phyloP scores from a whole-genome alignment of 64 coral and sea anemone species.

The Montipora efflorescens region DNA sequence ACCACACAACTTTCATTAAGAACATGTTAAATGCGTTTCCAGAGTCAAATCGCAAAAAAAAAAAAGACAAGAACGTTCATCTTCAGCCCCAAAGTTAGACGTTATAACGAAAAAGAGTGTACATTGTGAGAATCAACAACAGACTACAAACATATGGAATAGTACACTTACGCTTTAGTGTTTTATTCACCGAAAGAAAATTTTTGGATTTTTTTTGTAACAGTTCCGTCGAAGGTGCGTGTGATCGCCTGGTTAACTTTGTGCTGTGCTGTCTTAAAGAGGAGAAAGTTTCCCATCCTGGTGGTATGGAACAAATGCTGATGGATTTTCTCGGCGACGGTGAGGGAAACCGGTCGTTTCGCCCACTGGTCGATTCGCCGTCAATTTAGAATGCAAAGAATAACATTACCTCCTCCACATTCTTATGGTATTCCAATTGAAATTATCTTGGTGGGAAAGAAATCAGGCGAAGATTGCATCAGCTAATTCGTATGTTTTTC shows the following conservation, averaged over 20 bases:
- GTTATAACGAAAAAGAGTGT: too few relatives aligned
- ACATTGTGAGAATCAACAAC: too few relatives aligned
- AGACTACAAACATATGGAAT: too few relatives aligned
- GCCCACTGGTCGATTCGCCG: neutral
- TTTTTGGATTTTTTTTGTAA: neutral
- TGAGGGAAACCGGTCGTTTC: neutral
- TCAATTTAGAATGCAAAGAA: neutral
- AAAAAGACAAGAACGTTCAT: too few relatives aligned
- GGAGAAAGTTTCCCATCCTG: slow-evolving; percentile 8
- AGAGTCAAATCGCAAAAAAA: too few relatives aligned
- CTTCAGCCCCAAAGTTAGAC: too few relatives aligned
- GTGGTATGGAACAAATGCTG: slow-evolving; percentile 29
- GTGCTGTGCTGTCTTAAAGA: slow-evolving; percentile 48
- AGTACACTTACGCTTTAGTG: neutral
- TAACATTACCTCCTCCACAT: neutral
- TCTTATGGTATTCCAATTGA: too few relatives aligned
- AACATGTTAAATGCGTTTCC: too few relatives aligned
- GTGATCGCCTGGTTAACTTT: slow-evolving; percentile 27
- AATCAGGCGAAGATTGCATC: too few relatives aligned
- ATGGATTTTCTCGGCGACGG: slow-evolving; percentile 28
- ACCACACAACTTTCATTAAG: too few relatives aligned
- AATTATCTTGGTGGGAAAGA: neutral
- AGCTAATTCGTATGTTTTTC: too few relatives aligned
- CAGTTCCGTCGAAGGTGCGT: slow-evolving; percentile 34
- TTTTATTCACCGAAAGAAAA: neutral